Base-by-base conservation (phyloP, 2,888 invertebrate species). In the Phanerotoma sp. region DNA sequence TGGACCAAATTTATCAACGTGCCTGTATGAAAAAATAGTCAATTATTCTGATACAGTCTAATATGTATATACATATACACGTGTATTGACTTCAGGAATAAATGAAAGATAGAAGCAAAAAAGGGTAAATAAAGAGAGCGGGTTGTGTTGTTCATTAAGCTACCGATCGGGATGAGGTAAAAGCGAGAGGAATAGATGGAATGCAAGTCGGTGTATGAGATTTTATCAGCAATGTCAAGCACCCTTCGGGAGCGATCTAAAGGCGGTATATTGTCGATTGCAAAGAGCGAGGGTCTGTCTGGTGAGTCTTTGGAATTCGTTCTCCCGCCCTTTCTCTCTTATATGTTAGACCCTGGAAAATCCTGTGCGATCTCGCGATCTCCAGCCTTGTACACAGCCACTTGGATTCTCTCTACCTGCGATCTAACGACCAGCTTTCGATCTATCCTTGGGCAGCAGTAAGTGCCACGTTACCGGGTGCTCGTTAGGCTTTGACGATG, bases 401-500 rank as follows among this genome's bases (percentile, higher is more conserved):
- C 41, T 44, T 54, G 32, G 38, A 30, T 44, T 54, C 48, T 49
- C 44, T 44, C 38, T 54, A 49, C 54, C 44, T 49, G 54, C 35
- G 49, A 49, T 54, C 54, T 54, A 54, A 50, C 54, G 49, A 54
- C 44, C 44, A 49, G 54, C 49, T 48, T 48, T 48, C 37, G 54
- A 49, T 54, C 49, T 45, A 54, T 37, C 49, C 44, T 54, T 54
- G 45, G 54, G 49, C 38, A 20, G 44, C 44, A 41, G 49, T 49
- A 53, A 53, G 48, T 53, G 53, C 53, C 48, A 53, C 47, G 45
- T 52, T 46, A 52, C 52, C 42, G 41, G 38, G 49, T 25, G 49
- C 49, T 54, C 54, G 54, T 54, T 54, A 54, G 49, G 54, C 44
- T 49, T 49, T 49, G 54, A 54, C 53, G 49, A 54, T 54, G 49